Base-by-base conservation (phyloP, 1,140 invertebrate species). In the Euwallacea similis region DNA sequence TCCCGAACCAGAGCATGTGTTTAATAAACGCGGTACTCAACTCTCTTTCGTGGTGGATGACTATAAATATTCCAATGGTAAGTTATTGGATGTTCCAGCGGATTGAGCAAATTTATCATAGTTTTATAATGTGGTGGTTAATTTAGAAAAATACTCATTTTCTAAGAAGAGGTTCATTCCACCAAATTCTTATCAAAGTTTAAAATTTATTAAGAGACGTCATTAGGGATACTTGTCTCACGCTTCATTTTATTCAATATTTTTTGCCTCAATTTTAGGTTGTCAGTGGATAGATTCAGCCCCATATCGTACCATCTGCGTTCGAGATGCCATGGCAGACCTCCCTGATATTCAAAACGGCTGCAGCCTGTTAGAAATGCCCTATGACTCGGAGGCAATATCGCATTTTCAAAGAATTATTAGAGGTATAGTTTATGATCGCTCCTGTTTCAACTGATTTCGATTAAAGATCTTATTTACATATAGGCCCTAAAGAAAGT, bases 251-350 rank as follows among this genome's bases (percentile, higher is more conserved):
- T 11, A 50, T 50, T 2, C 13, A 50, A 33, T 33, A 1, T 4
- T 33, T 58, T 58, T 58, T 58, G 55, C 21, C 10, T 11, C 21
- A 42, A 42, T 74, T 68, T 44, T 42, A 77, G 78, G 77, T 46
- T 73, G 71, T 44, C 62, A 73, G 54, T 79, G 78, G 77, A 64
- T 69, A 0, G 70, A 67, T 21, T 76, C 77, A 0, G 79, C 79
- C 0, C 79, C 79, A 7, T 79, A 76, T 62, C 55, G 79, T 7
- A 78, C 76, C n/a, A 77, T 80, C 11, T 77, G 77, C 9, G 92
- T 95, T 7, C 81, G 87, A 13, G 94, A 96, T 82, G 88, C 92
- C 0, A 90, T 96, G 87, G 91, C 87, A 54, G 94, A 96, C 83
- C 83, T 96, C 15, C 93, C 93, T 0, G 84, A 85, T 60, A 93